These are phyloP conservation scores for Coregonus sp. DNA, from an alignment of 2,797 vertebrate genomes.

Conservation along the genomic window DNA sequence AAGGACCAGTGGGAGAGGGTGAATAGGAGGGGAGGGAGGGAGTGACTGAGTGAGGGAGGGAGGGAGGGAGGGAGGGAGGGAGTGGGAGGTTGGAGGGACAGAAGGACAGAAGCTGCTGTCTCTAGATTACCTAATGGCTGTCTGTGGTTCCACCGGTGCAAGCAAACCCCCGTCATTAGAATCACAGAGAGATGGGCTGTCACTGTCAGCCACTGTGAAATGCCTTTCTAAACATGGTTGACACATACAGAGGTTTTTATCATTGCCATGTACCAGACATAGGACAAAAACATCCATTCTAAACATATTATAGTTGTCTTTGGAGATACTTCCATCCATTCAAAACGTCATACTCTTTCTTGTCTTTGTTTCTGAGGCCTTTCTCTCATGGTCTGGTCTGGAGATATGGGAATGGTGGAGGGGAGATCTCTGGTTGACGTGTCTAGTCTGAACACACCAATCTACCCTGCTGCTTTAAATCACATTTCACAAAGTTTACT, in stretches of 20 bases:
- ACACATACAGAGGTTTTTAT: conserved; percentile 33
- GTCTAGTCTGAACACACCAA: conserved; percentile 21
- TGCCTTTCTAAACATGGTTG: conserved; percentile 49
- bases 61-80: not conserved
- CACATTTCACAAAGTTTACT: conserved; percentile 40
- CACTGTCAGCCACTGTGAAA: conserved; percentile 16
- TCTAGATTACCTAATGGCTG: conserved; percentile 47
- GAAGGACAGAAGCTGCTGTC: conserved; percentile 17
- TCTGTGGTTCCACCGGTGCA: conserved; percentile 64
- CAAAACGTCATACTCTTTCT: not conserved
- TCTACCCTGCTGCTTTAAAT: conserved; percentile 32
- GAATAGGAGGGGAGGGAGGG: not conserved
- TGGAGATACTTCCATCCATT: not conserved
- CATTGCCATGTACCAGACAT: conserved; percentile 35
- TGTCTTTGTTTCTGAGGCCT: not conserved
- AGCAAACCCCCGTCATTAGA: conserved; percentile 47
- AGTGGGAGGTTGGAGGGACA: not conserved
- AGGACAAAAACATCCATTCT: not conserved
- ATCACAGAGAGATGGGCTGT: not conserved
- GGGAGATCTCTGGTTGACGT: not conserved
- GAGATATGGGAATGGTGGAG: not conserved
- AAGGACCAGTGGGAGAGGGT: not conserved
- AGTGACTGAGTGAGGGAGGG: not conserved
- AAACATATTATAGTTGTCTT: no score
- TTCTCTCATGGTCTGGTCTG: not conserved